Base-by-base conservation (phyloP, 2,797 vertebrate genomes). In the Taenioides sp. region DNA sequence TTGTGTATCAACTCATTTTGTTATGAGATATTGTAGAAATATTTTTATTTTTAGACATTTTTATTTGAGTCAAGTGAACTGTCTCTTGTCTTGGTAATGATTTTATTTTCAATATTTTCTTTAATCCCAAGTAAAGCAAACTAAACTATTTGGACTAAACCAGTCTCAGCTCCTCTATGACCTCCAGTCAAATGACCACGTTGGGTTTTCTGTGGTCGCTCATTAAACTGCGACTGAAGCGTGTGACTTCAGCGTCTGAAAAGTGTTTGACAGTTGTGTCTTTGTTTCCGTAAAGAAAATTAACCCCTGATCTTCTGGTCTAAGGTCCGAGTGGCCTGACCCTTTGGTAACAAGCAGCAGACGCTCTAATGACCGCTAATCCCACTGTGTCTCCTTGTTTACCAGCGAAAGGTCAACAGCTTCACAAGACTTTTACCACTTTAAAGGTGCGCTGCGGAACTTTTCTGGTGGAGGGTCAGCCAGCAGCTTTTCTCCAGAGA, bases 161-260 rank as follows among this genome's bases (percentile, higher is more conserved):
- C 34, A 10, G 34, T 0, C 14, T 25, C 22, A 5, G 37, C 2
- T 9, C 31, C 10, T n/a, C 31, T 62, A 31, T 58, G 55, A 25
- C 69, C 75, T 61, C 57, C 23, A 74, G 49, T 73, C 72, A 27
- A 64, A 20, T 65, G 64, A 27, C 22, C 23, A 5, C 63, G 77
- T 22, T 54, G 14, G 40, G 50, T 2, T n/a, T 47, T 43, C 60
- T 60, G 1, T 68, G 62, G 69, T 50, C 63, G 22, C 76, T 25
- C 62, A 23, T 73, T 72, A 74, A 81, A 62, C 63, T 66, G 62
- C 1, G 58, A 18, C 58, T 71, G 63, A 77, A 60, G 70, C 68
- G 50, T 2, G 12, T n/a, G 52, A 22, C 76, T 6, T 12, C 17
- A 18, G 57, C 0, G 6, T 7, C 57, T 17, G 25, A 22, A 69